These are phyloP conservation scores for Tichodroma muraria DNA, from an alignment of 2,113 vertebrate species.

Conservation along the genomic window DNA sequence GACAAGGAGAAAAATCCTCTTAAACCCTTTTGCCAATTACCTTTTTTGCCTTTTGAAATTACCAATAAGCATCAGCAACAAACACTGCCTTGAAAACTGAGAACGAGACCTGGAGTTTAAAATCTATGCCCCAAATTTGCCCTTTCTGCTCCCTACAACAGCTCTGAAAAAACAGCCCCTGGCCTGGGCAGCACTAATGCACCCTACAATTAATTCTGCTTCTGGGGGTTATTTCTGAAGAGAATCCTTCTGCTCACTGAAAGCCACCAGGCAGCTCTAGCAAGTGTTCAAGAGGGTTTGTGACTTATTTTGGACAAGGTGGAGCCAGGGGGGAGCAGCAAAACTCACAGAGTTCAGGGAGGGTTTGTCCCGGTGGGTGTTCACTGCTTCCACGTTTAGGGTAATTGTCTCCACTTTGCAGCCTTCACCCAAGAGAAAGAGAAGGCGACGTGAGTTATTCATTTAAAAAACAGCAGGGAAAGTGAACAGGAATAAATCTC, in stretches of 20 bases:
- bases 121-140: neutral
- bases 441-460: neutral
- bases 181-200: neutral
- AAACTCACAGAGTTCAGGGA: conserved; percentile 74
- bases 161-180: neutral
- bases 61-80: neutral
- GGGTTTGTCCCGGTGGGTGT: conserved; percentile 92
- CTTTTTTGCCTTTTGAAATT: neutral
- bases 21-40: neutral
- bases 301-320: neutral
- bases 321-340: neutral
- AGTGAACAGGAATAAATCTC: neutral
- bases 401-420: conserved; percentile 93
- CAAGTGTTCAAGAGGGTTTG: neutral
- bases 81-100: neutral
- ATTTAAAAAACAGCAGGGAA: neutral
- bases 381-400: conserved; percentile 89
- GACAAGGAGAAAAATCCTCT: neutral
- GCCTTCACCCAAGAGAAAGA: conserved; percentile 64
- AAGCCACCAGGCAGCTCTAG: neutral
- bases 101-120: neutral
- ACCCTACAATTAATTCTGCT: neutral
- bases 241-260: neutral
- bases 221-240: neutral
- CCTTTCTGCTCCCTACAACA: neutral